A percentile compares a stretch with the other conserved stretches of the same genome.
Evolutionary conservation across 2,113 vertebrate species (phyloP).

Genomic region (Oryzias melastigma): DNA sequence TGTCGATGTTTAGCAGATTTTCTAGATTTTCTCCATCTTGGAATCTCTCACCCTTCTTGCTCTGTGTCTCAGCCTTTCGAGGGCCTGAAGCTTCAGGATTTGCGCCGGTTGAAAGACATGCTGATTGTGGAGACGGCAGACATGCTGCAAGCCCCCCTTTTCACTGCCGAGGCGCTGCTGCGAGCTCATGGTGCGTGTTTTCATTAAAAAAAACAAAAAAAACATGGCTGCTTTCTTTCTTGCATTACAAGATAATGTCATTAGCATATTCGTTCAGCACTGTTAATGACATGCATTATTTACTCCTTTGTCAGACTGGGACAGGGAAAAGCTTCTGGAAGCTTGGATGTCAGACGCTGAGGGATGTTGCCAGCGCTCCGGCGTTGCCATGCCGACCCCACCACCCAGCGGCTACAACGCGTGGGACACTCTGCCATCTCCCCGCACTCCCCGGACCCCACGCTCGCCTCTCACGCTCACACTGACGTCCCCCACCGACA

Average conservation of each 20-base stretch:
- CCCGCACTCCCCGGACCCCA: slow-evolving; percentile 69
- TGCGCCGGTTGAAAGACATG: slow-evolving; percentile 95
- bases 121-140: slow-evolving; percentile 98
- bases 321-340: slow-evolving; percentile 72
- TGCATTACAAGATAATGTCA: background rate
- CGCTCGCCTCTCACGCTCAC: slow-evolving; percentile 72
- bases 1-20: background rate
- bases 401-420: slow-evolving; percentile 72
- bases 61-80: slow-evolving; percentile 83
- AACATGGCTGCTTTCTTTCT: background rate
- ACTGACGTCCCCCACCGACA: slow-evolving; percentile 73
- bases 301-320: slow-evolving; percentile 59
- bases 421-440: slow-evolving; percentile 73
- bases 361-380: slow-evolving; percentile 71
- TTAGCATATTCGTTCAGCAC: background rate
- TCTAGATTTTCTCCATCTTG: background rate
- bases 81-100: slow-evolving; percentile 92
- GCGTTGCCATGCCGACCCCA: slow-evolving; percentile 70
- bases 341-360: slow-evolving; percentile 74
- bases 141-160: slow-evolving; percentile 97
- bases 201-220: background rate
- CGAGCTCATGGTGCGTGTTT: slow-evolving; percentile 86
- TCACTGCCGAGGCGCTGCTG: slow-evolving; percentile 96
- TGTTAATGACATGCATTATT: background rate
- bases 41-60: background rate